Evolutionary conservation across 2,888 invertebrate genomes (phyloP), one percentile per base, ranked within the genome.

Genomic region (Diaphora mendica): DNA sequence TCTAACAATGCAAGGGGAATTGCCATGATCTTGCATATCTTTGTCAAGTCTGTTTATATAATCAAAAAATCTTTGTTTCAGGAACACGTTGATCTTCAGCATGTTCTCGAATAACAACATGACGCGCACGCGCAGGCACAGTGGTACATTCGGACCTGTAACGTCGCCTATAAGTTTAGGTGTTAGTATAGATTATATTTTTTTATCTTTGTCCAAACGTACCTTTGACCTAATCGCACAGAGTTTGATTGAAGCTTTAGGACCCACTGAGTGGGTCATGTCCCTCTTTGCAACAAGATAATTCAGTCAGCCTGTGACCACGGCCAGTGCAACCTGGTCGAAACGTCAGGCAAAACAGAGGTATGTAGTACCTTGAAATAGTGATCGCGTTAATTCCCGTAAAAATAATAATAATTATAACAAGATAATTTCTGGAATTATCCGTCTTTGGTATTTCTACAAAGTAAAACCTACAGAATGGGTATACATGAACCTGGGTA

Each of bases 91-190:
- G 51, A 96, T 97, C 82, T 97, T 97, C 90, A 97, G 97, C 83
- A 96, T 97, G 90, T 97, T 97, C 90, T 96, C 97, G 64, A 97
- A 97, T 89, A 96, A 95, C 88, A 96, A 96, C 84, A 93, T 97
- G 87, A 97, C 97, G 82, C 96, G 99, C 85, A 97, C 98, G 76
- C 96, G 99, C 77, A 96, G 99, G 83, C 98, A 98, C 93, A 99
- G 98, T 77, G 98, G 98, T 76, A 99, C 98, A 94, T 98, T 98
- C 94, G 98, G 98, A 89, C 97, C 97, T 67, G 93, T 97, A 67
- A 95, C 96, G 51, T 94, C 94, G 30, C 92, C 93, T 11, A 87
- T 91, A 55, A 91, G 86, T 75, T 79, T 89, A 77, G 83, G 87
- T 39, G 84, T 84, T 72, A 86, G 85, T 76, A 72, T 67, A 66